Conservation (phyloP, 2,888 invertebrate species). For the Meandrusa payeni region DNA sequence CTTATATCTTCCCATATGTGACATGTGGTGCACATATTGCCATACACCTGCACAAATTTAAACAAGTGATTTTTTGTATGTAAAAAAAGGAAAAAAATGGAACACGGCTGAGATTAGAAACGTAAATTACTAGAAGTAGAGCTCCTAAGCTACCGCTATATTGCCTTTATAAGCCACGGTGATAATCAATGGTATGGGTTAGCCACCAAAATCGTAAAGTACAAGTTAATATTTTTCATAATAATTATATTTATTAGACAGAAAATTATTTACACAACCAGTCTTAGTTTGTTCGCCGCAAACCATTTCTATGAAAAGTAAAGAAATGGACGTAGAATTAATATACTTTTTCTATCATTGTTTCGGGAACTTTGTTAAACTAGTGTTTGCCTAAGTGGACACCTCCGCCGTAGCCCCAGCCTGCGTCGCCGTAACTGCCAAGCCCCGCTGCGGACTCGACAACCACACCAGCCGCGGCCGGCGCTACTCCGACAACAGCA, state of each 20-base stretch:
- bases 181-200: too few relatives aligned
- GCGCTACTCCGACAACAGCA: background rate
- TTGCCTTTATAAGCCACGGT: too few relatives aligned
- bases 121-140: too few relatives aligned
- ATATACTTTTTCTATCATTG: slow-evolving; percentile 3
- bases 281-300: slow-evolving; percentile 6
- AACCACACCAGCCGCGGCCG: slow-evolving; percentile 1
- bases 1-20: too few relatives aligned
- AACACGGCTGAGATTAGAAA: too few relatives aligned
- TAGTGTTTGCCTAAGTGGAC: slow-evolving; percentile 7
- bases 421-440: background rate
- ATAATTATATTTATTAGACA: slow-evolving; percentile 4
- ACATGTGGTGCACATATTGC: too few relatives aligned
- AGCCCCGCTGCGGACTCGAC: background rate
- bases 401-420: slow-evolving; percentile 12
- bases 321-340: slow-evolving; percentile 13
- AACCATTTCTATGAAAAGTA: slow-evolving; percentile 3
- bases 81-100: too few relatives aligned
- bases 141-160: too few relatives aligned
- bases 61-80: too few relatives aligned
- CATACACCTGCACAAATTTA: too few relatives aligned
- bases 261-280: slow-evolving; percentile 8
- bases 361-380: background rate
- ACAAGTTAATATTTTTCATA: background rate
- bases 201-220: too few relatives aligned